These are phyloP conservation scores for Hormiphora californensis DNA, from an alignment of 37 sponge, comb jelly and placozoan genomes.

Conservation along the genomic window DNA sequence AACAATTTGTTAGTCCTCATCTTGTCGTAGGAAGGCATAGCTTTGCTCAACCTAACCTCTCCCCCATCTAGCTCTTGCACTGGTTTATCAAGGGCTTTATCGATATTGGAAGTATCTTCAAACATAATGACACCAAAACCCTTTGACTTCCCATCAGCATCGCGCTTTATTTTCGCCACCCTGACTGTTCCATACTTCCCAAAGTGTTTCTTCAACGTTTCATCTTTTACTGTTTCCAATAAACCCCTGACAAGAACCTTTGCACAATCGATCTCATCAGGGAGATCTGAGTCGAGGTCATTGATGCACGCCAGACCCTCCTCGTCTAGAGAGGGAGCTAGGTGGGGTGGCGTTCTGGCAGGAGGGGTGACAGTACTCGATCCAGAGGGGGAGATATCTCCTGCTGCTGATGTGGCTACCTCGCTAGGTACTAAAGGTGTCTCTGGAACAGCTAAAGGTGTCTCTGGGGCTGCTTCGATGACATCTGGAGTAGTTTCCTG, in stretches of 20 bases:
- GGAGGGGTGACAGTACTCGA: no score
- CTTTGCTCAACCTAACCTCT: not conserved
- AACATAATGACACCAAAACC: slow-evolving; percentile 29
- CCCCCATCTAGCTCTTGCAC: not conserved
- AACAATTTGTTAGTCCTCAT: slow-evolving; percentile 50
- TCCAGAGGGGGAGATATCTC: no score
- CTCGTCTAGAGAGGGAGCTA: not conserved
- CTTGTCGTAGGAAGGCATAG: slow-evolving; percentile 44
- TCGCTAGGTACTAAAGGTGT: not conserved
- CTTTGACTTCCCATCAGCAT: slow-evolving; percentile 11
- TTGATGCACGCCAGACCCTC: not conserved
- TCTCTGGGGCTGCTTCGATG: no score
- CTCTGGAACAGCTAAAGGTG: not conserved
- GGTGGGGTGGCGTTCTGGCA: not conserved
- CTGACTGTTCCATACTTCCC: slow-evolving; percentile 43
- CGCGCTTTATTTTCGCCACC: slow-evolving; percentile 12
- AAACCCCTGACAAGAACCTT: slow-evolving; percentile 17
- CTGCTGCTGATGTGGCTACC: no score
- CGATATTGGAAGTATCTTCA: slow-evolving; percentile 24
- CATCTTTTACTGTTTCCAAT: not conserved
- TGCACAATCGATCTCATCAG: slow-evolving; percentile 41
- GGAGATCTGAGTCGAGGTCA: slow-evolving; percentile 31
- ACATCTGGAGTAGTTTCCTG: no score
- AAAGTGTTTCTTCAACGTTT: slow-evolving; percentile 29
- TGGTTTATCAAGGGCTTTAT: slow-evolving; percentile 28